Base-by-base conservation (phyloP, 1,140 invertebrate species). In the Papilio glaucus region DNA sequence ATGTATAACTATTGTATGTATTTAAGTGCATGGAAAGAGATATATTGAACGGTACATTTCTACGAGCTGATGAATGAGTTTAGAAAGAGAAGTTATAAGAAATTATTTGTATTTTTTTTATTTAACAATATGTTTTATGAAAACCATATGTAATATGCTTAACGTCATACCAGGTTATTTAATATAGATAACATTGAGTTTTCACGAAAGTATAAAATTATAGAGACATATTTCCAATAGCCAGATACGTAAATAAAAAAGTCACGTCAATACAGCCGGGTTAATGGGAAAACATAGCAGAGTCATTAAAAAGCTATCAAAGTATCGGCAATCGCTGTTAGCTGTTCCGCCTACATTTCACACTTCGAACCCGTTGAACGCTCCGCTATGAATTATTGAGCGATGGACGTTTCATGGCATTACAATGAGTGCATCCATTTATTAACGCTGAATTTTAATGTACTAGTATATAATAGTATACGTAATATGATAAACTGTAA, bases 301-400 rank as follows among this genome's bases (percentile, higher is more conserved):
- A 18, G 33, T 39, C 62, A 65, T 65, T 65, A 65, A 65, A 65
- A 65, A 65, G 29, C 33, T 65, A 65, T 65, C 62, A 65, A 39
- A 65, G 62, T 37, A 39, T 24, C 37, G 62, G 29, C 62, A 37
- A 38, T 65, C 8, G 62, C 62, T 37, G 37, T 65, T 39, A 18
- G 9, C 18, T 65, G 62, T 65, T 65, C 62, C 62, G 62, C 62
- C 62, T 65, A 39, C 62, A 65, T 65, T 65, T 65, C 62, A 65
- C 62, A 65, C 62, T 39, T 38, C 62, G 39, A 29, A 18, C 62
- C 3, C 62, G 62, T 15, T 38, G 62, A 65, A 21, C 15, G 62
- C 33, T 39, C 15, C 37, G 33, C 33, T 10, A 65, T 39, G 62
- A 65, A 65, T 41, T 33, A 38, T 62, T 65, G 37, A 63, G 37